phyloP scores from a whole-genome alignment of 2,113 vertebrate species.

The Isichthys henryi region DNA sequence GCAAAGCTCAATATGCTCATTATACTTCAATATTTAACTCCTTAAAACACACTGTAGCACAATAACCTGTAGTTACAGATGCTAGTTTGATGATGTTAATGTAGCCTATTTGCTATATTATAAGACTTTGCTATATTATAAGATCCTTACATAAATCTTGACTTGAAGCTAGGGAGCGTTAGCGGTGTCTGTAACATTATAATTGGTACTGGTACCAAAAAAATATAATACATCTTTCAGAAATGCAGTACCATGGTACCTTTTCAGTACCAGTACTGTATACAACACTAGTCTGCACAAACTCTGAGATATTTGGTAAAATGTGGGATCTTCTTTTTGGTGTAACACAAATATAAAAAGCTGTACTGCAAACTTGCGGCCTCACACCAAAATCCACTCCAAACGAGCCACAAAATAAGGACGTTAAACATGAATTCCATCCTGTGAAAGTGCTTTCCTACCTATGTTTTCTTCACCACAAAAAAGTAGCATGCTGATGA shows the following conservation, averaged over 20 bases:
- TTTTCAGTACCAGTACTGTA: too few relatives aligned
- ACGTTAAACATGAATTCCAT: neutral
- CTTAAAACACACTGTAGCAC: neutral
- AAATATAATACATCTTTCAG: too few relatives aligned
- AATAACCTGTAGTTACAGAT: neutral
- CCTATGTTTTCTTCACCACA: neutral
- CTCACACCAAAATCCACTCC: neutral
- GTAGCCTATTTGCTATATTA: neutral
- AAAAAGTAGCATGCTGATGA: neutral
- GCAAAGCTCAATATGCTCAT: neutral
- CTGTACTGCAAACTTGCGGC: neutral
- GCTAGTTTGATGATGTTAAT: neutral
- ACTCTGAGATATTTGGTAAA: neutral
- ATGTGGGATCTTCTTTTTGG: neutral
- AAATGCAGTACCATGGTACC: too few relatives aligned
- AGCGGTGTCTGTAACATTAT: neutral
- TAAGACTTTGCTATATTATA: neutral
- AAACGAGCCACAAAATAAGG: neutral
- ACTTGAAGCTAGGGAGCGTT: neutral
- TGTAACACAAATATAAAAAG: neutral
- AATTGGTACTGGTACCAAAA: neutral
- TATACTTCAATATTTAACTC: neutral
- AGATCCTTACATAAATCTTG: neutral
- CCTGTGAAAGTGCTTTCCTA: neutral
- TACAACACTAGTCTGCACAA: neutral